Conservation (phyloP, 2,888 invertebrate genomes). For the Melinopterus prodromus region DNA sequence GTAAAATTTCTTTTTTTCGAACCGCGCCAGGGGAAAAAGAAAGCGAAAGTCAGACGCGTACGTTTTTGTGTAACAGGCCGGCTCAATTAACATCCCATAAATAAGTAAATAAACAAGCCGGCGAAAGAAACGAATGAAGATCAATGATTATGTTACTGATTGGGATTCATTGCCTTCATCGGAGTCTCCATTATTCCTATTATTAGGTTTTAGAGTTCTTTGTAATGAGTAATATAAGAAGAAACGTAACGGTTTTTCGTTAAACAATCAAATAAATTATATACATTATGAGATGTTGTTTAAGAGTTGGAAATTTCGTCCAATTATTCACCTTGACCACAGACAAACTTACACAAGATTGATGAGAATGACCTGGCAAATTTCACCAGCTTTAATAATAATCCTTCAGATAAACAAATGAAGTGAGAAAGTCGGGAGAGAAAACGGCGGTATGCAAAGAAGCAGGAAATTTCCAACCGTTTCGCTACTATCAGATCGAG, state of each 20-base stretch:
- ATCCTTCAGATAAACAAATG: neutral
- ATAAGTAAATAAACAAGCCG: neutral
- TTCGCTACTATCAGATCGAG: neutral
- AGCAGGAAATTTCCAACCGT: neutral
- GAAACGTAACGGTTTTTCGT: neutral
- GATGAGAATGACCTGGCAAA: neutral
- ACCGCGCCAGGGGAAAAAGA: constrained; percentile 17
- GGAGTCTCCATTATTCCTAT: too few species aligned
- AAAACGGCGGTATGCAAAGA: neutral
- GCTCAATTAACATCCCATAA: constrained; percentile 16
- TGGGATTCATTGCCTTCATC: too few species aligned
- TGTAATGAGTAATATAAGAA: too few species aligned
- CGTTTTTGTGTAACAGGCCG: constrained; percentile 17
- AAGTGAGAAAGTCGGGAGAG: neutral
- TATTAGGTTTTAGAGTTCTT: too few species aligned
- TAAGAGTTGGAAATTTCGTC: neutral
- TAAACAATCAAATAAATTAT: neutral
- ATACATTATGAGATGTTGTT: neutral
- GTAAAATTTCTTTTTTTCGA: constrained; percentile 24
- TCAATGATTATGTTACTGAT: neutral
- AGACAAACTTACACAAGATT: neutral
- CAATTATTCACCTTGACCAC: neutral
- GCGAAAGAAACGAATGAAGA: neutral
- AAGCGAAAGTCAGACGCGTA: constrained; percentile 23
- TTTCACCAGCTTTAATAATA: neutral